Evolutionary conservation across 2,888 invertebrate species (phyloP), one percentile per base, ranked within the genome.

Genomic region (Pogonocherus hispidulus): DNA sequence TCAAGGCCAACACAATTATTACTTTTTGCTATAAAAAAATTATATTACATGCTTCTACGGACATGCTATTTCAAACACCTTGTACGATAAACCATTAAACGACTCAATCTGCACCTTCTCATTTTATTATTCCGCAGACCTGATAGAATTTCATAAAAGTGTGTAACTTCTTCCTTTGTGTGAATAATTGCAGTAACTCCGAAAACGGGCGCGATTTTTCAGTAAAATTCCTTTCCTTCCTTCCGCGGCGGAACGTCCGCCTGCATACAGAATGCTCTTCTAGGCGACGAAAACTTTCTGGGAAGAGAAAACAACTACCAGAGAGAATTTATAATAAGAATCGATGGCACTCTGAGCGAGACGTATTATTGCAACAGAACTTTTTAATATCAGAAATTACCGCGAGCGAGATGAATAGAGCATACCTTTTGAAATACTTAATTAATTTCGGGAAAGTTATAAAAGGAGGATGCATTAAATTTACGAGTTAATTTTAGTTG

Each of bases 401-500:
- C 46, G 35, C 19, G 55, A 11, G 23, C 16, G 18, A n/a, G 35
- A 37, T 37, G 35, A 55, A 37, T 37, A 55, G 55, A 55, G 46
- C 47, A 23, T 55, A 64, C 64, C 64, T 64, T 55, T 52, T 64
- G 35, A 60, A 49, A 67, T 54, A 55, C 62, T 56, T 67, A 70
- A 73, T 71, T 71, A 73, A 73, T 73, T 73, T 66, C 27, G 35
- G 18, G 59, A 67, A 63, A 69, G 69, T 64, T 67, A 41, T 67
- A 67, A 73, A n/a, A 64, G 63, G 69, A 54, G 49, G 73, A 67
- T 70, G 71, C 71, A 71, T 73, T 71, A 73, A 71, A 71, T 73
- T 73, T 67, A 73, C 69, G 67, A 69, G 69, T 71, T 73, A 73
- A 73, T 71, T 71, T 67, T 69, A 69, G 66, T 69, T 68, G 69